Conservation (phyloP, 2,888 invertebrate species). For the Stegana nigrithorax region DNA sequence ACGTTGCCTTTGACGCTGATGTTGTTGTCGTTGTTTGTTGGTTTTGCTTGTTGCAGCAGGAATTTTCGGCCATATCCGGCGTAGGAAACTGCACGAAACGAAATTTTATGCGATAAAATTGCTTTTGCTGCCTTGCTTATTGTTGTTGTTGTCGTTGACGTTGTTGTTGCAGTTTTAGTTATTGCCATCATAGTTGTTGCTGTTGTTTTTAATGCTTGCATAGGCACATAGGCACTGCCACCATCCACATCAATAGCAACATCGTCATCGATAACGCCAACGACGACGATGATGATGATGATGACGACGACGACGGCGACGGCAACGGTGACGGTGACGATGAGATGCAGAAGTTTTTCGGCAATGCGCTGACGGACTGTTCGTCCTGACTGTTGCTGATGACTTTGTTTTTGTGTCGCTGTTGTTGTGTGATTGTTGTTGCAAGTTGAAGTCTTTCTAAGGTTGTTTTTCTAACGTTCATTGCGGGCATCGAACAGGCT, state of each 20-base stretch:
- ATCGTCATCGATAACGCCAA: conserved; percentile 49
- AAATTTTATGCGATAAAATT: conserved; percentile 53
- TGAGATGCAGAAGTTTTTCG: conserved; percentile 5
- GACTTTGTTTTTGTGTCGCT: conserved; percentile 8
- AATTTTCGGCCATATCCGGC: conserved; percentile 54
- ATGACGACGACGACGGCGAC: not conserved
- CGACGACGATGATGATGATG: conserved; percentile 5
- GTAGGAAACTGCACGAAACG: conserved; percentile 40
- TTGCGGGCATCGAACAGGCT: conserved; percentile 12
- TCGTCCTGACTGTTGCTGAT: not conserved
- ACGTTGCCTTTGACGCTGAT: not conserved
- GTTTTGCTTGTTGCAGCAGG: conserved; percentile 17
- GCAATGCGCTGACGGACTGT: not conserved
- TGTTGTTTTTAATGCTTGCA: too few species aligned
- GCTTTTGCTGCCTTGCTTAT: conserved; percentile 30
- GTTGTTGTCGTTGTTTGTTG: not conserved
- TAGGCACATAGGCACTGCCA: too few species aligned
- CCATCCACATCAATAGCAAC: conserved; percentile 24
- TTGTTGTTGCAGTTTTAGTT: too few species aligned
- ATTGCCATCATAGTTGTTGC: too few species aligned
- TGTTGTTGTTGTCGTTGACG: conserved; percentile 21
- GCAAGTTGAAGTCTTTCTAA: too few species aligned
- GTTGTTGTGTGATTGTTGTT: not conserved
- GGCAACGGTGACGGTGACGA: not conserved
- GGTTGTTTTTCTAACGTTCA: not conserved